These are phyloP conservation scores for Anarhynchus alexandrinus DNA, from an alignment of 2,113 vertebrate species.

Conservation along the genomic window DNA sequence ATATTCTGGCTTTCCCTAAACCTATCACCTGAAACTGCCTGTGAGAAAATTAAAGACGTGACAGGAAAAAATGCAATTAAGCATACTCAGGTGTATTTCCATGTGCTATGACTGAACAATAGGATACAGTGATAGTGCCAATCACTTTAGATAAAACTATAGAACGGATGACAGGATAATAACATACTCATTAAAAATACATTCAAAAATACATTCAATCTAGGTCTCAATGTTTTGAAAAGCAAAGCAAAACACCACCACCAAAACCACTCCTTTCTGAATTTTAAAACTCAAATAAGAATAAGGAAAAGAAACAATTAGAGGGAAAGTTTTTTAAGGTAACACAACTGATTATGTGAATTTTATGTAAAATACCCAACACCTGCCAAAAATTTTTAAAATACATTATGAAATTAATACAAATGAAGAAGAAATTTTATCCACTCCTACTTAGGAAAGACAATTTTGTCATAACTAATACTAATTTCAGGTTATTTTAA, in stretches of 20 bases:
- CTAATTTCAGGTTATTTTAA: background rate
- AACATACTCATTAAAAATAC: background rate
- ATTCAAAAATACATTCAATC: background rate
- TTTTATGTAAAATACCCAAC: background rate
- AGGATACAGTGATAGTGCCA: background rate
- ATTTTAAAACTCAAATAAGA: background rate
- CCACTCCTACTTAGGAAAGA: background rate
- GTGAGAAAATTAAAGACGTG: background rate
- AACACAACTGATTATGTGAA: background rate
- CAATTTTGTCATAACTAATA: background rate
- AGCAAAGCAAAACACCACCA: background rate
- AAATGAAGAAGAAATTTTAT: background rate
- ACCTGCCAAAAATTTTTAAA: background rate
- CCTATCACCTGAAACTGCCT: background rate
- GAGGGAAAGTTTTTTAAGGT: background rate
- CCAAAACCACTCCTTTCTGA: background rate
- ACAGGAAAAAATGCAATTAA: slow-evolving; percentile 25
- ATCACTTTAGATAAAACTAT: background rate
- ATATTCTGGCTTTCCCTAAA: background rate
- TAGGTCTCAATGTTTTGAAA: background rate
- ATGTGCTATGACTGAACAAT: background rate
- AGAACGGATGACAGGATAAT: background rate
- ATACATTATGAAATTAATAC: background rate
- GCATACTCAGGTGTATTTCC: background rate
- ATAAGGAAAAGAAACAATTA: background rate